A percentile compares a stretch with the other conserved stretches of the same genome.
These are phyloP conservation scores for Sarcophaga caerulescens DNA, from an alignment of 2,888 invertebrate species.

Conservation along the genomic window DNA sequence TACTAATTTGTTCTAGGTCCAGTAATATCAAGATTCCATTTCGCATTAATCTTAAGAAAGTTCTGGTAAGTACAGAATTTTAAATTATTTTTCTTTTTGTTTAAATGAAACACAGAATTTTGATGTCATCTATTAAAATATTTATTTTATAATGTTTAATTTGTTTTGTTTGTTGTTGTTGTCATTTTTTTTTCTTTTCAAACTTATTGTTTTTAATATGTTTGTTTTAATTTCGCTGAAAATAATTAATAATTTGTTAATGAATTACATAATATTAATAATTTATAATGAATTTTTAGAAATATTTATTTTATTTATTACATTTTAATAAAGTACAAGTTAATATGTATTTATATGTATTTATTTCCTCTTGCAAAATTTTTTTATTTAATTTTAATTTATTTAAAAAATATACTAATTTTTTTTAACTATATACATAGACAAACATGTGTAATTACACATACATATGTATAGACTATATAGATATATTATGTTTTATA, in stretches of 20 bases:
- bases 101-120: conserved; percentile 32
- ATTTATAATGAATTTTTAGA: conserved; percentile 35
- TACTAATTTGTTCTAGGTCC: too few relatives aligned
- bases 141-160: conserved; percentile 43
- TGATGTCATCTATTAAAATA: conserved; percentile 66
- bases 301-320: conserved; percentile 4
- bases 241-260: conserved; percentile 31
- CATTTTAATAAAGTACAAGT: neutral
- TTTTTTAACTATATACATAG: conserved; percentile 41
- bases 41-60: too few relatives aligned
- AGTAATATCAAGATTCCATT: too few relatives aligned
- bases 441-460: conserved; percentile 13
- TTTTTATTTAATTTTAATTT: neutral
- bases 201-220: conserved; percentile 31
- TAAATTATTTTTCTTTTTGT: neutral
- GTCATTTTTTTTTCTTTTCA: too few relatives aligned
- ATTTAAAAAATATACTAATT: conserved; percentile 51
- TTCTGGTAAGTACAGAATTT: neutral
- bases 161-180: too few relatives aligned
- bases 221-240: conserved; percentile 29
- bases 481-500: neutral
- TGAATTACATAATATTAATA: conserved; percentile 15
- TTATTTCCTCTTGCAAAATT: too few relatives aligned
- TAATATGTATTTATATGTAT: too few relatives aligned
- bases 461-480: neutral